Conservation (phyloP, 2,797 vertebrate genomes). For the Peromyscus nudipes region DNA sequence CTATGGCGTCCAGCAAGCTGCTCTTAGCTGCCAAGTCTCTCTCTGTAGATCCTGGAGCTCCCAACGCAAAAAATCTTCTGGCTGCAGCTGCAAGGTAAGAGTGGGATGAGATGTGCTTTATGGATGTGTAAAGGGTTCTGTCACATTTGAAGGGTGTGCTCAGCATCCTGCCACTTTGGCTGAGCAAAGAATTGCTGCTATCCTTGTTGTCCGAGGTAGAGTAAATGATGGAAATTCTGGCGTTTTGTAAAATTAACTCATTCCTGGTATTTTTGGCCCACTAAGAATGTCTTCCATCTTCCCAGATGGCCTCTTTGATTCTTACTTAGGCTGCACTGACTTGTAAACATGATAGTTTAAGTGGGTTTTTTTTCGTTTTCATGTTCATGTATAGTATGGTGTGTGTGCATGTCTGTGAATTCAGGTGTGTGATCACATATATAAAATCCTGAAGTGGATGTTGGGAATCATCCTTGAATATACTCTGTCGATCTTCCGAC, state of each 20-base stretch:
- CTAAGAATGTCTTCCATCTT: neutral
- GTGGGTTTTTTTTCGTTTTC: neutral
- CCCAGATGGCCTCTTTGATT: neutral
- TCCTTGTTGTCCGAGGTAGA: neutral
- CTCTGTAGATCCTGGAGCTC: slow-evolving; percentile 98
- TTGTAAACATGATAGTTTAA: neutral
- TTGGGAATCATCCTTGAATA: neutral
- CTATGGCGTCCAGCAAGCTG: slow-evolving; percentile 99
- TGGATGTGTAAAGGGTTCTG: neutral
- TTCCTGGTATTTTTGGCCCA: neutral
- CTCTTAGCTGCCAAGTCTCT: slow-evolving; percentile 98
- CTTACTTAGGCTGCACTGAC: neutral
- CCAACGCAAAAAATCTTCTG: slow-evolving; percentile 99
- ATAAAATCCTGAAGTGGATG: neutral
- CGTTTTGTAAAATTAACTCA: neutral
- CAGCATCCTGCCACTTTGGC: neutral
- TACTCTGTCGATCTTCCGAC: neutral
- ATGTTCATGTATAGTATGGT: neutral
- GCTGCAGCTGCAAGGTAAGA: slow-evolving; percentile 97
- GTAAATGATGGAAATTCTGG: neutral
- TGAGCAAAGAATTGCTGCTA: neutral
- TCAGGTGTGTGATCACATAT: neutral
- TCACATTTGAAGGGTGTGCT: neutral
- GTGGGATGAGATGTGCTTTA: neutral
- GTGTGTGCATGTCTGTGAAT: neutral